Evolutionary conservation across 2,113 vertebrate species (phyloP), one percentile per base, ranked within the genome.

Genomic region (Epinephelus moara): DNA sequence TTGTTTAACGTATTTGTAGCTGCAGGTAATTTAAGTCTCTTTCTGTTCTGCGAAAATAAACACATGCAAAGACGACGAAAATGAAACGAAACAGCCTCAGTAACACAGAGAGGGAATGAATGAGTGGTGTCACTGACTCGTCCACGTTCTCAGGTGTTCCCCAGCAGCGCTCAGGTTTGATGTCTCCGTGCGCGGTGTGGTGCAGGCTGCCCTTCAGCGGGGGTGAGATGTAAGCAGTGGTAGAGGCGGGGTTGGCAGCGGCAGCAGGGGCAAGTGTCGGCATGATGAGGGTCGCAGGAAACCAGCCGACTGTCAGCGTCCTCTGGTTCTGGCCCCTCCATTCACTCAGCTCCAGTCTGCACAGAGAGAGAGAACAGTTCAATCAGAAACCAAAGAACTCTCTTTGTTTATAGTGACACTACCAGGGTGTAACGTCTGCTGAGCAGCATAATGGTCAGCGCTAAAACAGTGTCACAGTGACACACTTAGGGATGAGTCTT

Each of bases 241-340:
- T 3, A n/a, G 60, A 21, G 6, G 33, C 21, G 0, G 84, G 86
- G 67, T 17, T 71, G 75, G 85, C 1, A 0, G n/a, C 1, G 9
- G 70, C 23, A n/a, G 63, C n/a, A 30, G 73, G 52, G 17, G 78
- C 78, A 3, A 67, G 50, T 4, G 70, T 45, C 0, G 92, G 85
- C 0, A 18, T 76, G 1, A 90, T 85, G 5, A 96, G 71, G 0
- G 89, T 88, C 0, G 95, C 90, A 0, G 96, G 96, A 87, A 98
- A 98, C 91, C 85, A 95, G 71, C 97, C 97, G 2, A 95, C 85
- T 11, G 62, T 71, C 72, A 97, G 84, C 0, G 96, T 97, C 50
- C 94, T 94, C 40, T 96, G 94, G 63, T 97, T 98, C 92, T 98
- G 97, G 1, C 97, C 97, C 40, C 93, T 95, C 97, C 97, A 98